Conservation (phyloP, 1,140 invertebrate genomes). For the Hermetia illucens region DNA sequence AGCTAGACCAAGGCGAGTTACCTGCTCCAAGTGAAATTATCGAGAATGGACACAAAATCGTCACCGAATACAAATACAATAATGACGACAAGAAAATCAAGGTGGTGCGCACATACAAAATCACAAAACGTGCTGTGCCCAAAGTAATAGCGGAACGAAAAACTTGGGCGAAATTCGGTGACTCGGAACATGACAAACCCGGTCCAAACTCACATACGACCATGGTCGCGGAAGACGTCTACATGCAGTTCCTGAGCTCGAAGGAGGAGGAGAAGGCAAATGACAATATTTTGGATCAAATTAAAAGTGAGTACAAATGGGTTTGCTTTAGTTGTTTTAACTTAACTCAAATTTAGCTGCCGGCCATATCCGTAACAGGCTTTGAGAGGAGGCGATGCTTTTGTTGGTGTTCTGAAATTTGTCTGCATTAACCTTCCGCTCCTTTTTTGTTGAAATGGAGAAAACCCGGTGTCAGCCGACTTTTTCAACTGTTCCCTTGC, state of each 20-base stretch:
- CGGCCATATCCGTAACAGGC: too few relatives aligned
- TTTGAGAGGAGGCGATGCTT: too few relatives aligned
- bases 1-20: conserved; percentile 63
- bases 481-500: too few relatives aligned
- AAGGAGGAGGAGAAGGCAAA: conserved; percentile 76
- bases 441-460: too few relatives aligned
- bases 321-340: not conserved
- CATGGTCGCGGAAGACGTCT: conserved; percentile 88
- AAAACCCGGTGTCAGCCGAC: too few relatives aligned
- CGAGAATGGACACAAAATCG: conserved; percentile 78
- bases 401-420: too few relatives aligned
- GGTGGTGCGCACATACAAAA: conserved; percentile 78
- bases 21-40: conserved; percentile 67
- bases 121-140: conserved; percentile 80
- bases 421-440: too few relatives aligned
- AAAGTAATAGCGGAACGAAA: conserved; percentile 86
- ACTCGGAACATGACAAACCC: conserved; percentile 75
- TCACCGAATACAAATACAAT: conserved; percentile 86
- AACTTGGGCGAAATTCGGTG: conserved; percentile 89
- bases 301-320: conserved; percentile 35
- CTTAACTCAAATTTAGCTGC: conserved; percentile 2
- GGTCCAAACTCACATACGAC: conserved; percentile 95
- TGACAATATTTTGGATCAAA: conserved; percentile 65
- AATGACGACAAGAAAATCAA: conserved; percentile 82
- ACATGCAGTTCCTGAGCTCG: conserved; percentile 80